Conservation (phyloP, 64 coral and sea anemone species). For the Stichodactyla helianthus region DNA sequence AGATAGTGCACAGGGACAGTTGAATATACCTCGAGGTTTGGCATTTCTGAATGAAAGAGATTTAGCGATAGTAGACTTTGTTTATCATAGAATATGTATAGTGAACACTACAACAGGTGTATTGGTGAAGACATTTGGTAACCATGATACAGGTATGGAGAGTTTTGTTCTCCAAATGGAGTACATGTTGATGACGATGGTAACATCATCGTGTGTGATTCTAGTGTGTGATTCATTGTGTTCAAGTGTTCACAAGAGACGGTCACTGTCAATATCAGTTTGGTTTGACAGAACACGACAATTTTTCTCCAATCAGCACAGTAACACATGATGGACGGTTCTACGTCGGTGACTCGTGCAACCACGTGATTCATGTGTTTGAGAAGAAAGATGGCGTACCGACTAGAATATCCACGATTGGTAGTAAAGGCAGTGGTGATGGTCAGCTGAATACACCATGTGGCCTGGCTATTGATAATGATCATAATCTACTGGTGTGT, state of each 20-base stretch:
- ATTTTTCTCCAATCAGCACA: background rate
- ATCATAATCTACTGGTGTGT: background rate
- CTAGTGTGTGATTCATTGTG: background rate
- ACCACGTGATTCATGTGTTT: background rate
- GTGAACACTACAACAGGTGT: background rate
- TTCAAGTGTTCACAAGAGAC: background rate
- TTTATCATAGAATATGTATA: background rate
- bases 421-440: background rate
- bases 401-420: constrained; percentile 1
- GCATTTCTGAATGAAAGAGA: background rate
- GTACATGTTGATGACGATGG: background rate
- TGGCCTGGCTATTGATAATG: background rate
- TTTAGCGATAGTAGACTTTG: background rate
- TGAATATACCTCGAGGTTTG: too few relatives aligned
- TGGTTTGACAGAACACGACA: background rate
- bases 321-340: background rate
- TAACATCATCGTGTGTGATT: constrained; percentile 1
- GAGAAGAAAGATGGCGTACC: background rate
- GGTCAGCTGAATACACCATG: background rate
- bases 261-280: constrained; percentile 1
- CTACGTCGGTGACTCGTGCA: background rate
- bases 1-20: too few relatives aligned
- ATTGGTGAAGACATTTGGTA: background rate
- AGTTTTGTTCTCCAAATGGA: background rate
- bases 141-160: background rate